phyloP scores from a whole-genome alignment of 2,888 invertebrate species.

The Laspeyria flexula region DNA sequence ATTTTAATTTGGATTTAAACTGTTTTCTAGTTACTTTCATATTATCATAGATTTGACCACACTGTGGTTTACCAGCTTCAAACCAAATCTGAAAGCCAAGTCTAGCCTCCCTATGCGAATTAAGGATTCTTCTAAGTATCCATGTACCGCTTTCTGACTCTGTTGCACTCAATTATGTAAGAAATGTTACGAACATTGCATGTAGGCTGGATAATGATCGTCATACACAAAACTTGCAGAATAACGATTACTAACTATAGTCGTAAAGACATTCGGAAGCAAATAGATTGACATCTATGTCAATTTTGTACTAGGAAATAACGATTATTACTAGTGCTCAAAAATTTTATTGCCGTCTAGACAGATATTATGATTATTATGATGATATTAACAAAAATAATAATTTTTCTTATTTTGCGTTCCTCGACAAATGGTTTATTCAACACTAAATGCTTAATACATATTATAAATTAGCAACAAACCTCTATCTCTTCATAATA shows the following conservation, averaged over 20 bases:
- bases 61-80: too few species aligned
- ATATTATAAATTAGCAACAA: neutral
- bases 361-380: slow-evolving; percentile 2
- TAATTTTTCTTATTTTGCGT: neutral
- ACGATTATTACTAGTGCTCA: slow-evolving; percentile 6
- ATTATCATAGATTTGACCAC: too few species aligned
- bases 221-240: slow-evolving; percentile 28
- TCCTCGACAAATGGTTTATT: too few species aligned
- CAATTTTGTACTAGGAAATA: slow-evolving; percentile 26
- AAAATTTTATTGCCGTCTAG: slow-evolving; percentile 1
- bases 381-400: neutral
- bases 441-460: too few species aligned
- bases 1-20: too few species aligned
- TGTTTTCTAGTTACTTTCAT: too few species aligned
- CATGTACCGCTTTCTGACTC: slow-evolving; percentile 18
- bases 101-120: too few species aligned
- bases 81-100: too few species aligned
- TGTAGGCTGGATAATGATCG: slow-evolving; percentile 31
- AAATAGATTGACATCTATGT: slow-evolving; percentile 26
- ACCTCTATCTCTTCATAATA: neutral
- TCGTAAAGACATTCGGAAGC: slow-evolving; percentile 37
- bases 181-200: slow-evolving; percentile 29
- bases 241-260: slow-evolving; percentile 35
- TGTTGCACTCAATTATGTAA: slow-evolving; percentile 35
- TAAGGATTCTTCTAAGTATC: slow-evolving; percentile 26